Evolutionary conservation across 2,113 vertebrate species (phyloP), one percentile per base, ranked within the genome.

Genomic region (Myanophis thanlyinensis): DNA sequence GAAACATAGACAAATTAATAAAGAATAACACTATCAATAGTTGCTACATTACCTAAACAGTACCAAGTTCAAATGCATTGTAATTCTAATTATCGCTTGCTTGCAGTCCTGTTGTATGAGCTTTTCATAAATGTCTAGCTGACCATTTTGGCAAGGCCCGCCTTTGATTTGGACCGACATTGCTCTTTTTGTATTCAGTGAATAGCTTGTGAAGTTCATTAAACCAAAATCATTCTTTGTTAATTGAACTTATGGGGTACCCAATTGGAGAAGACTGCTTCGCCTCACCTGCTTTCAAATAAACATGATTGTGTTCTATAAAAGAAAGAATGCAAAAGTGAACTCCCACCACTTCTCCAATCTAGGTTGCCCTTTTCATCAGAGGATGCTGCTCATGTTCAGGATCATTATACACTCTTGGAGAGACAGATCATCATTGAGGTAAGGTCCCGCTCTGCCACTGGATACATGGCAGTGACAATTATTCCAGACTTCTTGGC

Each of bases 371-470:
- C 98, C 0, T 99, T 99, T 96, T 98, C 98, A 93, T 93, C 97
- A 35, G 99, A 99, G 89, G 99, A 99, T 93, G 95, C 95, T 9
- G 94, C 95, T 91, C 98, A 98, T n/a, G 95, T 99, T 62, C 98
- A 98, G 97, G 99, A 99, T 93, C 99, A 99, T 96, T 99, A 98
- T 91, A 99, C 98, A 0, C 98, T 99, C 85, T 97, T 99, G 97
- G 99, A 99, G 95, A 97, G 99, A 84, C 99, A 99, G 97, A 99
- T 99, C 95, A 98, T 99, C 91, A 98, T 99, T 51, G 99, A 99
- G 98, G 99, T 99, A 89, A 96, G 97, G 93, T 25, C 90, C 91
- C 52, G 93, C 54, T 6, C 10, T 85, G 15, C 90, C 62, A 53
- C 62, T 67, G 91, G 9, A 0, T 91, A 48, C 9, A 51, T 94